Evolutionary conservation across 64 coral and sea anemone genomes (phyloP).

Genomic region (Anthopleura sola): DNA sequence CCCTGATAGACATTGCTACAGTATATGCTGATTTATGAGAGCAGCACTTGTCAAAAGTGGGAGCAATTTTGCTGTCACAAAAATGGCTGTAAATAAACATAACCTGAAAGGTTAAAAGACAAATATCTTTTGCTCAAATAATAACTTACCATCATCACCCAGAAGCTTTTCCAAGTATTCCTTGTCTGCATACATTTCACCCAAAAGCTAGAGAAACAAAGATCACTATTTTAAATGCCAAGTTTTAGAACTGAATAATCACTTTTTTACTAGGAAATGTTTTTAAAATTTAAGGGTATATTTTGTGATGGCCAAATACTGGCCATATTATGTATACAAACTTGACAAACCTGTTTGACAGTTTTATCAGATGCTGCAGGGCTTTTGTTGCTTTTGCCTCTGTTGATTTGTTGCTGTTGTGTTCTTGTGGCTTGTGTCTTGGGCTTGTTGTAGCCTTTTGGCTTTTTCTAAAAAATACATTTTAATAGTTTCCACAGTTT

Average conservation of each 20-base stretch:
- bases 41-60: no score
- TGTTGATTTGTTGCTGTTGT: conserved; percentile 73
- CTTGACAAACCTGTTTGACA: conserved; percentile 60
- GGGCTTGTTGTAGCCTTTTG: conserved; percentile 84
- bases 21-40: no score
- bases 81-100: no score
- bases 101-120: no score
- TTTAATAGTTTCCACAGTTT: neutral
- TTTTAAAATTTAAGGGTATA: no score
- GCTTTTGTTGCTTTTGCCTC: conserved; percentile 75
- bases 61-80: no score
- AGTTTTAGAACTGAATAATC: neutral
- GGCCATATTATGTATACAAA: no score
- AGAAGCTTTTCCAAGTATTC: conserved; percentile 71
- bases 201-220: conserved; percentile 59
- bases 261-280: neutral
- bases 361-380: conserved; percentile 72
- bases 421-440: conserved; percentile 65
- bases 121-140: neutral
- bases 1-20: no score
- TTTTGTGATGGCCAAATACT: no score
- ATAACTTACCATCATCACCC: conserved; percentile 61
- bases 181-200: conserved; percentile 77
- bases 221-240: neutral
- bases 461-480: conserved; percentile 71